Conservation (phyloP, 2,888 invertebrate species). For the Epinotia brunnichana region DNA sequence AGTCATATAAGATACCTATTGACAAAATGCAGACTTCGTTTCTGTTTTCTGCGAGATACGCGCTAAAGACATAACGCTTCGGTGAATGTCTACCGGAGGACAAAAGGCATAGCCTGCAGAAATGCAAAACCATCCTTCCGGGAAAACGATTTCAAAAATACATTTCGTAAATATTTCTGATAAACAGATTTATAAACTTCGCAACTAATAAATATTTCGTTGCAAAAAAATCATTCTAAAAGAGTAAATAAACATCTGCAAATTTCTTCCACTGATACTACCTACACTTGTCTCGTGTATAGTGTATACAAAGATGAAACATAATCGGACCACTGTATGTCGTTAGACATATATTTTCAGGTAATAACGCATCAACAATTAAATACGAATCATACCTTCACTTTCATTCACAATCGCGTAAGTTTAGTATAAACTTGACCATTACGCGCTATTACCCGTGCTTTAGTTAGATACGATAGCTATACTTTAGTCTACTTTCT, state of each 20-base stretch:
- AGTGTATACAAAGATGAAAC: background rate
- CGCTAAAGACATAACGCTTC: conserved; percentile 52
- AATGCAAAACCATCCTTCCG: conserved; percentile 46
- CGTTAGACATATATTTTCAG: background rate
- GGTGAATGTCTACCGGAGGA: conserved; percentile 49
- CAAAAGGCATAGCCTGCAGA: conserved; percentile 48
- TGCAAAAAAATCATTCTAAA: background rate
- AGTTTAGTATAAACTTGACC: conserved; percentile 33
- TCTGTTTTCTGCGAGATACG: conserved; percentile 16
- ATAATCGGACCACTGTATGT: background rate
- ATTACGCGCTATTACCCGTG: conserved; percentile 38
- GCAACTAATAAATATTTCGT: background rate
- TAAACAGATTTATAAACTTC: background rate
- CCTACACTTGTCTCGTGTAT: background rate
- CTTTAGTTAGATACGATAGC: conserved; percentile 40
- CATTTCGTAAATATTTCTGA: conserved; percentile 3
- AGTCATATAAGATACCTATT: background rate
- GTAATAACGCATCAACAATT: conserved; percentile 23
- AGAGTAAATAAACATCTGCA: background rate
- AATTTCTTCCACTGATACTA: background rate
- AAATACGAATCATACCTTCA: conserved; percentile 30
- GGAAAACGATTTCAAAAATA: conserved; percentile 41
- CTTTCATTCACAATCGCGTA: conserved; percentile 31
- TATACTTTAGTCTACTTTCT: conserved; percentile 58
- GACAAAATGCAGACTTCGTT: background rate